Evolutionary conservation across 2,888 invertebrate genomes (phyloP), one percentile per base, ranked within the genome.

Genomic region (Neelides folsomi): DNA sequence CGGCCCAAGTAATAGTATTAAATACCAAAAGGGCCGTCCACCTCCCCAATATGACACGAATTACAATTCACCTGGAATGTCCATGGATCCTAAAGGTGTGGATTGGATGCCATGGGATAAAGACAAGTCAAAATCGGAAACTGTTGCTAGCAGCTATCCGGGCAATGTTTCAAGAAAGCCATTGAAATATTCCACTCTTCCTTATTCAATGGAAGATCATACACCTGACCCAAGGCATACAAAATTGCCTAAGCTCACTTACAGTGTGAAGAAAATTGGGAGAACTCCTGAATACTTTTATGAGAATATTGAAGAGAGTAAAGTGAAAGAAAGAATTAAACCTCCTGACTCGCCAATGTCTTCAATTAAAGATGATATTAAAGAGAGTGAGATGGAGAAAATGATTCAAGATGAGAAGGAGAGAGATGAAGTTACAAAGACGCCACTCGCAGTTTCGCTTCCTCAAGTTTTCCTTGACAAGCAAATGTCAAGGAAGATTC

Each of bases 161-260:
- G 10, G 18, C 2, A 19, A 35, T 16, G 15, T 47, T 3, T 19
- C 20, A 27, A 38, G 27, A 18, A 44, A 44, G 15, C 12, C 38
- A 4, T 40, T 27, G 8, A 56, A 49, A 37, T 63, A 60, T 18
- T 52, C 56, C 2, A 63, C 63, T 1, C 55, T 63, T n/a, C 63
- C 63, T 8, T 51, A 56, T 9, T 56, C 57, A 44, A 51, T 58
- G n/a, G 48, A 51, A 5, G 27, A 52, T 8, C 55, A 52, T 19
- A 37, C 44, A 9, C 53, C 59, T 1, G 61, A 61, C 38, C 61
- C 61, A 1, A 37, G 47, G n/a, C 63, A 63, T 43, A 46, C 43
- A 6, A 56, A 53, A 13, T 52, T 59, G 1, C 63, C 63, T 5
- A 55, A 54, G 38, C 37, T 63, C 16, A 63, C 61, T 2, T 57